Evolutionary conservation across 1,140 invertebrate genomes (phyloP), one percentile per base, ranked within the genome.

Genomic region (Marisa cornuarietis): DNA sequence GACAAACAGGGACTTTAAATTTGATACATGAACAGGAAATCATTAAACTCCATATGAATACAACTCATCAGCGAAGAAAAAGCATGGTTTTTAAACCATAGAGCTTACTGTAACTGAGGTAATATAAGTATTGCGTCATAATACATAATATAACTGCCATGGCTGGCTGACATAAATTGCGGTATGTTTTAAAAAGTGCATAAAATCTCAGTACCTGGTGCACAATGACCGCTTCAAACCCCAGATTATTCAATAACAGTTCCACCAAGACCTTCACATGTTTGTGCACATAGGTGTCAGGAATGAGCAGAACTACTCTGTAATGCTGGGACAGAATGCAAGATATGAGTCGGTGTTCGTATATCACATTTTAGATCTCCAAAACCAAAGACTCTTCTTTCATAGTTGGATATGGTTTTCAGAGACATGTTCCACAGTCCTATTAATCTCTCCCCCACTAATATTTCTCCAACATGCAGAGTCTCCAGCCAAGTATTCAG

Each of bases 141-240:
- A 42, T 42, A 42, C 31, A 42, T 4, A 42, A 42, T 6, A 42
- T n/a, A 42, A 42, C 31, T 42, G 31, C 31, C 31, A 42, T 42
- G 31, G 31, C 2, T 42, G 6, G 31, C 6, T 42, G 31, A 42
- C 31, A 42, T 42, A 42, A 42, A 42, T 42, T 42, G 31, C 31
- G 6, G 31, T 42, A 42, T 42, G 6, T 42, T 42, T 42, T 18
- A 58, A 18, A 3, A 58, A 18, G 4, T 14, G 16, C 54, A 58
- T 14, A 58, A 58, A 58, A 58, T 58, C 11, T 18, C 24, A 18
- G 20, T 72, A 96, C 95, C 92, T 96, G 95, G 63, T 96, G 91
- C 24, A 98, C 91, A 90, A 98, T 97, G 89, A 95, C 97, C n/a
- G 95, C 94, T 54, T 94, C 94, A 91, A 99, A 99, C 49, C 96